Percentiles rank a stretch among this genome's conserved stretches.
These are phyloP conservation scores for Sphyrna mokarran DNA, from an alignment of 2,113 vertebrate species.

Conservation along the genomic window DNA sequence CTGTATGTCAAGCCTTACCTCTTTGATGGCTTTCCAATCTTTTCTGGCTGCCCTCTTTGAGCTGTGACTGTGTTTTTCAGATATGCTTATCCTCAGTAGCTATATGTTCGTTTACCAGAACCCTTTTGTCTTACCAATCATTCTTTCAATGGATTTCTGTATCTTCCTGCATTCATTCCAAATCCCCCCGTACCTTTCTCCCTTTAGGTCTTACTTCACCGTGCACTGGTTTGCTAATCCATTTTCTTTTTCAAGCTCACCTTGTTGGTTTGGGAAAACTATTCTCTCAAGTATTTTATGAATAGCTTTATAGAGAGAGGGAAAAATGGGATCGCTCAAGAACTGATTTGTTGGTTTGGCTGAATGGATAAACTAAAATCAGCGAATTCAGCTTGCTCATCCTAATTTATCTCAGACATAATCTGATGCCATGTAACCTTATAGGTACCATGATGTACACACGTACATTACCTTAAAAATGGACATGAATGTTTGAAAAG, in stretches of 20 bases:
- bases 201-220: background rate
- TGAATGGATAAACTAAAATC: background rate
- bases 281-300: background rate
- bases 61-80: background rate
- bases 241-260: background rate
- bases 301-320: background rate
- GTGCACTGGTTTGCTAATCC: background rate
- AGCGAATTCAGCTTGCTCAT: background rate
- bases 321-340: background rate
- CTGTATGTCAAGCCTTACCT: background rate
- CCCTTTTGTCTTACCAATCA: background rate
- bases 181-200: background rate
- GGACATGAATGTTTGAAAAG: background rate
- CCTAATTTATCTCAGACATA: background rate
- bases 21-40: background rate
- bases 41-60: background rate
- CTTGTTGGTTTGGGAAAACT: background rate
- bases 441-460: background rate
- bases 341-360: background rate
- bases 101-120: background rate
- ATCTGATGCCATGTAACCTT: background rate
- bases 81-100: background rate
- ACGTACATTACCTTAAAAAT: background rate
- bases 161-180: background rate
- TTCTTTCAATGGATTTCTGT: background rate